Evolutionary conservation across 2,113 vertebrate species (phyloP).

Genomic region (Pachycephala philippinensis): DNA sequence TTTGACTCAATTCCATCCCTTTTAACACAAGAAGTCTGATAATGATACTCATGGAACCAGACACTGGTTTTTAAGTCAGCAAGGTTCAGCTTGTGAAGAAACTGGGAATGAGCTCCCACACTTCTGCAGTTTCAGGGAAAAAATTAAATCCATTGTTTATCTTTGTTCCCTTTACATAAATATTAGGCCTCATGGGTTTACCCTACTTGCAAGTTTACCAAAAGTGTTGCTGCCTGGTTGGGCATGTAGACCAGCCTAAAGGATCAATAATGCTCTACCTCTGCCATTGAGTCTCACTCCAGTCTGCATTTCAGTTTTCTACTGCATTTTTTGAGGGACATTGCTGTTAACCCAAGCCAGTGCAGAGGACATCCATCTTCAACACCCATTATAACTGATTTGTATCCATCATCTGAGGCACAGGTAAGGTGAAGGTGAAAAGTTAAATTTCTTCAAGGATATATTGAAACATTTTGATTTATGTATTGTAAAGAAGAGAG

Average conservation of each 20-base stretch:
- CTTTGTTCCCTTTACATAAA: background rate
- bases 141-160: background rate
- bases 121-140: background rate
- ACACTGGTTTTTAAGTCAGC: background rate
- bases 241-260: background rate
- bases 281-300: background rate
- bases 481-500: background rate
- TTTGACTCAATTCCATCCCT: background rate
- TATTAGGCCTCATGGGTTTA: background rate
- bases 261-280: background rate
- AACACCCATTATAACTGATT: background rate
- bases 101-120: rapidly evolving
- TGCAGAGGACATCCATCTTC: background rate
- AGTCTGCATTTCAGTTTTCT: background rate
- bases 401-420: background rate
- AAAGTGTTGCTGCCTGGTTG: background rate
- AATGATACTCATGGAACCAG: background rate
- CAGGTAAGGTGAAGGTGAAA: background rate
- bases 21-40: background rate
- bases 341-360: background rate
- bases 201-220: background rate
- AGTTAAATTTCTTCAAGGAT: background rate
- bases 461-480: background rate
- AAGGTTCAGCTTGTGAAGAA: background rate
- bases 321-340: background rate